These are phyloP conservation scores for Lycaon pictus DNA, from an alignment of 2,113 vertebrate species.

Conservation along the genomic window DNA sequence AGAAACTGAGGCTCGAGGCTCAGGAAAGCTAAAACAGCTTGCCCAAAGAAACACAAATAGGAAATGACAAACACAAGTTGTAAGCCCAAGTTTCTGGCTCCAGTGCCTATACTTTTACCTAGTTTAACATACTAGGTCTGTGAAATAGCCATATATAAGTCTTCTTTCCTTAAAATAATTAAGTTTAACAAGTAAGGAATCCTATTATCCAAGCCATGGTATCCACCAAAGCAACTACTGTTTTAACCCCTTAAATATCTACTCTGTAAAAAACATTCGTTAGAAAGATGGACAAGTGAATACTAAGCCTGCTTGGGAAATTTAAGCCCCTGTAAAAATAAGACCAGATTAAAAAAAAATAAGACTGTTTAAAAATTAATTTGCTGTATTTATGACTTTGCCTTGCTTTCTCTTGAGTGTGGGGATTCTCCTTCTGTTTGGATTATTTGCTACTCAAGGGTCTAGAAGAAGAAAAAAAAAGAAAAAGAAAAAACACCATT, in stretches of 20 bases:
- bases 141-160: background rate
- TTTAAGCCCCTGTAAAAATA: slow-evolving; percentile 6
- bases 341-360: background rate
- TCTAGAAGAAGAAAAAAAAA: background rate
- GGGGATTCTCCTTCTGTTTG: background rate
- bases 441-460: slow-evolving; percentile 14
- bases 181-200: background rate
- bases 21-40: background rate
- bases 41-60: background rate
- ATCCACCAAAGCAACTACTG: background rate
- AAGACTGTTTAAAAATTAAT: background rate
- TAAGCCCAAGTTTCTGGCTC: background rate
- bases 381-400: background rate
- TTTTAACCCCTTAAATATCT: background rate
- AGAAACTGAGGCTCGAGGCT: background rate
- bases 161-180: background rate
- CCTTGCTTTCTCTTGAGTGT: background rate
- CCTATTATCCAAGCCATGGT: background rate
- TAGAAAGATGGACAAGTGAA: background rate
- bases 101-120: background rate
- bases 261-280: background rate
- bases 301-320: background rate
- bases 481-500: background rate
- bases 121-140: background rate
- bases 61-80: background rate